These are phyloP conservation scores for Drosophila mayaguana DNA, from an alignment of 2,888 invertebrate genomes.

Conservation along the genomic window DNA sequence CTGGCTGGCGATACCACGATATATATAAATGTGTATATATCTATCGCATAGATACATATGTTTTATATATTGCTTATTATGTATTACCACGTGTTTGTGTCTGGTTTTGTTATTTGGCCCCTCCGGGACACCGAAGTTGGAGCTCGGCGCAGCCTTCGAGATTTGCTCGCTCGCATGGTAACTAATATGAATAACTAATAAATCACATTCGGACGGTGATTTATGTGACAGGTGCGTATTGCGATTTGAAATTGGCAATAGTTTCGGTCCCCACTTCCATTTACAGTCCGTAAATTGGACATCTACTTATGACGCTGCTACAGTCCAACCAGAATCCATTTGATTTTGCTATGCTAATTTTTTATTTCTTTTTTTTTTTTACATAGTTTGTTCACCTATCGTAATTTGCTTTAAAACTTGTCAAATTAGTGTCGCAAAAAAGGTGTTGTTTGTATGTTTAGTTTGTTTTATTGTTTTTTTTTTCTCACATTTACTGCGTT, in stretches of 20 bases:
- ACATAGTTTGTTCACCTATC: slow-evolving; percentile 20
- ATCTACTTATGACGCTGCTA: slow-evolving; percentile 49
- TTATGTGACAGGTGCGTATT: slow-evolving; percentile 79
- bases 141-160: slow-evolving; percentile 38
- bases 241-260: slow-evolving; percentile 79
- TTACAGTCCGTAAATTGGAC: slow-evolving; percentile 69
- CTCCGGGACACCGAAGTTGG: slow-evolving; percentile 46
- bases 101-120: slow-evolving; percentile 40
- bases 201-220: slow-evolving; percentile 74
- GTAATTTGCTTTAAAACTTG: slow-evolving; percentile 55
- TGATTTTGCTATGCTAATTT: slow-evolving; percentile 50
- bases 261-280: slow-evolving; percentile 58
- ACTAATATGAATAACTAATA: slow-evolving; percentile 80
- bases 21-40: slow-evolving; percentile 55
- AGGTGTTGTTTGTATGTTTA: slow-evolving; percentile 19
- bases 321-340: slow-evolving; percentile 28
- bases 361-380: neutral
- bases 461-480: slow-evolving; percentile 5
- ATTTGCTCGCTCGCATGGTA: slow-evolving; percentile 48
- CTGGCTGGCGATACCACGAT: slow-evolving; percentile 25
- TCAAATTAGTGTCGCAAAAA: slow-evolving; percentile 51
- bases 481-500: neutral
- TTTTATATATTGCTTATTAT: slow-evolving; percentile 76
- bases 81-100: slow-evolving; percentile 66
- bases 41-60: slow-evolving; percentile 71